These are phyloP conservation scores for Cetonia aurata DNA, from an alignment of 2,888 invertebrate species.

Conservation along the genomic window DNA sequence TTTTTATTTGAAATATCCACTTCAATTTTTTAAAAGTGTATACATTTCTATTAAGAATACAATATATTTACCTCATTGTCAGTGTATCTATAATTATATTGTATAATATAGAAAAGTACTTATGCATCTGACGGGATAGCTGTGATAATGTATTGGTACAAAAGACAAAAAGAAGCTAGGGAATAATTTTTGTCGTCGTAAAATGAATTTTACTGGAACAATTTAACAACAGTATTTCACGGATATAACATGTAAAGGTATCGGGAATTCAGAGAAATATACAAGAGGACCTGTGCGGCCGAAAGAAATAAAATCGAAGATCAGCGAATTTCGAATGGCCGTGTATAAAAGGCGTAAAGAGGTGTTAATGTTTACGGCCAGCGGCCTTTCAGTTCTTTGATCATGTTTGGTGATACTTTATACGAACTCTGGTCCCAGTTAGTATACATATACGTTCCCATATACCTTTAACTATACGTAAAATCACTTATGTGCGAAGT, in stretches of 20 bases:
- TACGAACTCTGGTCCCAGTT: background rate
- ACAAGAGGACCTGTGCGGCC: background rate
- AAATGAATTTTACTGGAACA: conserved; percentile 29
- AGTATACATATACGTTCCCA: no score
- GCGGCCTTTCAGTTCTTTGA: conserved; percentile 33
- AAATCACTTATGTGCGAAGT: no score
- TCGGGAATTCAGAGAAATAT: conserved; percentile 15
- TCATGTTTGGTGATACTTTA: conserved; percentile 15
- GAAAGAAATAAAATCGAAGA: conserved; percentile 33
- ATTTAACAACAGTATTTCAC: conserved; percentile 14
- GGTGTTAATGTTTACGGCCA: conserved; percentile 32
- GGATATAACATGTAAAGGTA: background rate
- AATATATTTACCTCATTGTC: no score
- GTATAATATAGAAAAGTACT: no score
- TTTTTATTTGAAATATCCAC: no score
- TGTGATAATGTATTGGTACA: no score
- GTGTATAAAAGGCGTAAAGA: conserved; percentile 39
- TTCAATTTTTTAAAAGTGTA: no score
- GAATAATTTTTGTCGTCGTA: conserved; percentile 1
- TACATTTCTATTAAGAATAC: no score
- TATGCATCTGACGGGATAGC: no score
- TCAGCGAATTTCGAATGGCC: conserved; percentile 30
- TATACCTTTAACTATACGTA: no score
- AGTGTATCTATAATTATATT: no score
- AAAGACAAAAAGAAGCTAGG: no score